A percentile compares a stretch with the other conserved stretches of the same genome.
phyloP scores from a whole-genome alignment of 2,888 invertebrate genomes.

The Dysmachus trigonus region DNA sequence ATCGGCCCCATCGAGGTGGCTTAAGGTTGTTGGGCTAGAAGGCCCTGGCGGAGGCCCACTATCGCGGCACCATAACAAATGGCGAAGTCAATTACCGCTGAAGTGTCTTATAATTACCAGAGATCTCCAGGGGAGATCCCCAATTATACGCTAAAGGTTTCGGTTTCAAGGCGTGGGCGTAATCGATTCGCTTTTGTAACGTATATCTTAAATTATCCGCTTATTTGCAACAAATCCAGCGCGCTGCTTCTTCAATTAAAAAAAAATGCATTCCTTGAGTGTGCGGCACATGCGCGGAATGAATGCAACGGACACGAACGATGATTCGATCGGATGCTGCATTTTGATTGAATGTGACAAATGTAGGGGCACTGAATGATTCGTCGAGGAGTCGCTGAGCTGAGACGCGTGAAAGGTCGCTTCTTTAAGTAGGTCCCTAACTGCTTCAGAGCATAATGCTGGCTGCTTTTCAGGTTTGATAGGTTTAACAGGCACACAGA shows the following conservation, averaged over 20 bases:
- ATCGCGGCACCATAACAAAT: not conserved
- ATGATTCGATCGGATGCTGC: not conserved
- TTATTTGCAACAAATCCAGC: not conserved
- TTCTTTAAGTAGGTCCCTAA: not conserved
- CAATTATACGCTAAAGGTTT: not conserved
- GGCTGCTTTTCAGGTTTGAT: not conserved
- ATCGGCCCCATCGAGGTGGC: not conserved
- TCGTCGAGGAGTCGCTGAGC: not conserved
- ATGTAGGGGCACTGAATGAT: not conserved
- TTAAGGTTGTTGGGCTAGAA: not conserved
- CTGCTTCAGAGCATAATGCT: not conserved
- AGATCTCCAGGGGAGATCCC: not conserved
- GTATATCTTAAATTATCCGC: not conserved
- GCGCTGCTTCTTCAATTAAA: not conserved
- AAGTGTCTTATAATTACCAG: not conserved
- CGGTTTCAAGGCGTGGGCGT: not conserved
- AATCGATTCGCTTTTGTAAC: not conserved
- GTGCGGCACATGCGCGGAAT: not conserved
- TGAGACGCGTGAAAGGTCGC: not conserved
- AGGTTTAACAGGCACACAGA: not conserved
- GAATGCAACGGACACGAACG: not conserved
- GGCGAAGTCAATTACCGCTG: not conserved
- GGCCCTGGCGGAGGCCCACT: not conserved
- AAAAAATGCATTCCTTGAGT: not conserved
- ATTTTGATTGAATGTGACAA: not conserved